Base-by-base conservation (phyloP, 2,888 invertebrate genomes). In the Cheilosia variabilis region DNA sequence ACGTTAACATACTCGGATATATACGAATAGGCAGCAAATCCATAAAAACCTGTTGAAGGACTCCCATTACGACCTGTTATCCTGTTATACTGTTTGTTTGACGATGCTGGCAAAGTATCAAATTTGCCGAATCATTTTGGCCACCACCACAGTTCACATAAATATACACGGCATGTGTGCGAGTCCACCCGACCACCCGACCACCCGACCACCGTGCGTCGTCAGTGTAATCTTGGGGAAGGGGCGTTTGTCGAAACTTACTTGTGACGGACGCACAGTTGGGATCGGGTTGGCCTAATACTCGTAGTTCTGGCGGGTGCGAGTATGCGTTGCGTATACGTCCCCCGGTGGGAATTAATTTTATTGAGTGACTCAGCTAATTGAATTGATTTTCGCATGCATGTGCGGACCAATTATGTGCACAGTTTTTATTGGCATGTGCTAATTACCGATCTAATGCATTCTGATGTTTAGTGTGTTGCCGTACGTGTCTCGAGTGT, bases 41-140 rank as follows among this genome's bases (percentile, higher is more conserved):
- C 55, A 78, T 72, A 79, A 83, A 73, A 79, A 84, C 83, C 83
- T 84, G 83, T 84, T 84, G 83, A 84, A 84, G 83, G 63, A 43
- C 83, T 69, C n/a, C 41, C 55, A 79, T 79, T 69, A 73, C 73
- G 58, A 55, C 62, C 52, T 73, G 79, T 73, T 78, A 69, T 79
- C 78, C 63, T 68, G 63, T 68, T 78, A 60, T 68, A 68, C 72
- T 55, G 73, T 68, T 53, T 65, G 57, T 52, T 83, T 79, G 58
- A 63, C 31, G 63, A 63, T 45, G 53, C 41, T 53, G 53, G 60
- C 47, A 45, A 41, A 22, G 53, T 47, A 57, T 45, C 37, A 66
- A 65, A 77, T 77, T 71, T 66, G 34, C 24, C 60, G 45, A 22
- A 60, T 22, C 72, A 52, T 17, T 41, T 45, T 60, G 31, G 31